Base-by-base conservation (phyloP, 1,140 invertebrate genomes). In the Pseudomyrmex gracilis region DNA sequence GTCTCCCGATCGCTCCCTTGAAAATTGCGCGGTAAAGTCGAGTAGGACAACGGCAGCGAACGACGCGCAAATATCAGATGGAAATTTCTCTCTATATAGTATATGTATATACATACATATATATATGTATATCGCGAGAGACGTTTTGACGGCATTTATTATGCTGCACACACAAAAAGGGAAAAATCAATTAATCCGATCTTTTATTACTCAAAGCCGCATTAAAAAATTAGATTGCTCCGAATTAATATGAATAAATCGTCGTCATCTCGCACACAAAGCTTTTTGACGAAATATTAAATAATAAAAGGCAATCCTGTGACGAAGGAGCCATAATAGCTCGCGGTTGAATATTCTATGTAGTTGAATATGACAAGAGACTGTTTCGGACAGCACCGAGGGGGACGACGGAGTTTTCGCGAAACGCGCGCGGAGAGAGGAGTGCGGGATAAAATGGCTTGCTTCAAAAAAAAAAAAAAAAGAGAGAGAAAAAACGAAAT, bases 331-430 rank as follows among this genome's bases (percentile, higher is more conserved):
- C 66, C 76, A 20, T 80, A 80, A 80, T 80, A 80, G 43, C 76
- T 80, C 76, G 76, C 53, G 76, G 76, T 70, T 78, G 76, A 78
- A 68, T 78, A 78, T 78, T 78, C 76, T 70, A 77, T 5, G 7
- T 77, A 78, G 76, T 80, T 70, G 55, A 80, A 71, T 80, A 80
- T 71, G 76, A 80, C 76, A 71, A 80, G 76, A 53, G 76, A 53
- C 66, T 80, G 76, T 66, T 80, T 12, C 76, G 53, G 66, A 82
- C 68, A 82, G 70, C 70, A 61, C 20, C 22, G n/a, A 2, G 13
- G 57, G n/a, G 45, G 10, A 3, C 8, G 0, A 66, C 8, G 15
- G 0, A 15, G 34, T 34, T 34, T 34, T 34, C 5, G 1, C 34
- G 5, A 51, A 9, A 34, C 45, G 4, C n/a, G 4, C n/a, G 51